phyloP scores from a whole-genome alignment of 2,797 vertebrate species.

The Hybognathus amarus region DNA sequence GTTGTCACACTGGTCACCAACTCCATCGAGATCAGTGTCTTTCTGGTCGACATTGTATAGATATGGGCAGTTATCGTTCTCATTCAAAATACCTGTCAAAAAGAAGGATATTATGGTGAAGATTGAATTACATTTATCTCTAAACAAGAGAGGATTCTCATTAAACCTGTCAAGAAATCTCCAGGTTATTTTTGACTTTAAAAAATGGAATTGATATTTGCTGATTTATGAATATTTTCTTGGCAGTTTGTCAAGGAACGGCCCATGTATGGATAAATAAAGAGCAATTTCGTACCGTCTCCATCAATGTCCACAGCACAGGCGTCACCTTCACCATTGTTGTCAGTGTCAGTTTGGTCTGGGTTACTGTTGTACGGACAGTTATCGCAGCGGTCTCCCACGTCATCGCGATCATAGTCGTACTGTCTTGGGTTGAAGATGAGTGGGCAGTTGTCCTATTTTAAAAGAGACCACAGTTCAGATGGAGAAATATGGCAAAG shows the following conservation, averaged over 20 bases:
- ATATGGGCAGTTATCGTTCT: constrained; percentile 93
- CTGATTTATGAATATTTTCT: neutral
- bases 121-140: neutral
- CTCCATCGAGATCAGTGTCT: constrained; percentile 94
- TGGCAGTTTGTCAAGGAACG: neutral
- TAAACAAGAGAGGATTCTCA: neutral
- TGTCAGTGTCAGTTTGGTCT: constrained; percentile 95
- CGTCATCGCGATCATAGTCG: constrained; percentile 95
- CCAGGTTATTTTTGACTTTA: neutral
- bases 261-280: neutral
- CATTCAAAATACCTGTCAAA: constrained; percentile 89
- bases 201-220: too few relatives aligned
- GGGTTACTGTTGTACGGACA: constrained; percentile 98
- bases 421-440: constrained; percentile 96
- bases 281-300: constrained; percentile 80
- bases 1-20: constrained; percentile 98
- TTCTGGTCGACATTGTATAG: constrained; percentile 96
- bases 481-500: constrained; percentile 31
- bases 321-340: constrained; percentile 93
- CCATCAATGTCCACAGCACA: constrained; percentile 96
- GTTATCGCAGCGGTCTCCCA: constrained; percentile 97
- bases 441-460: constrained; percentile 96
- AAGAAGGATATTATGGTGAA: neutral
- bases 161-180: constrained; percentile 33
- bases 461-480: constrained; percentile 45